phyloP scores from a whole-genome alignment of 2,797 vertebrate species.

The Paguma larvata region DNA sequence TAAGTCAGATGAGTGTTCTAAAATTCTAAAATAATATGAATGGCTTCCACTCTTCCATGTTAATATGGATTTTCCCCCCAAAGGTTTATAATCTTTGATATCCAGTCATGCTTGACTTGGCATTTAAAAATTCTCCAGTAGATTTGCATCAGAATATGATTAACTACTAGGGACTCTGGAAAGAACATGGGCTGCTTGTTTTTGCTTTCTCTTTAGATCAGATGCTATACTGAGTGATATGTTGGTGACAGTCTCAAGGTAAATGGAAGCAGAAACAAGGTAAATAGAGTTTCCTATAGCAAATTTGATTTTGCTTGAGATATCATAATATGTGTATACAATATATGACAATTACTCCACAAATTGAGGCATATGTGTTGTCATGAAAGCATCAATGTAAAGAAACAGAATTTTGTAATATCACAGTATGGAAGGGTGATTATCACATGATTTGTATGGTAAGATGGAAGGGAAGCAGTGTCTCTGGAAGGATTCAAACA shows the following conservation, averaged over 20 bases:
- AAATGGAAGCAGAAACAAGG: not conserved
- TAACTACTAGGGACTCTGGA: not conserved
- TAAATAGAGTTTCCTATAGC: not conserved
- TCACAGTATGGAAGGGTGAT: too few species aligned
- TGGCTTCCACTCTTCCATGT: not conserved
- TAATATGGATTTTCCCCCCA: not conserved
- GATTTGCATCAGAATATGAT: conserved; percentile 33
- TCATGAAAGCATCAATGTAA: not conserved
- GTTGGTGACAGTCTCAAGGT: not conserved
- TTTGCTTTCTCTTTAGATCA: conserved; percentile 39
- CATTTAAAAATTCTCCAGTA: conserved; percentile 45
- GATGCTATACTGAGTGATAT: not conserved
- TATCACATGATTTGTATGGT: not conserved
- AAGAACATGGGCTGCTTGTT: not conserved
- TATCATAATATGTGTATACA: not conserved
- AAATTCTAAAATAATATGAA: conserved; percentile 64
- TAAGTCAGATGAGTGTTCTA: conserved; percentile 8
- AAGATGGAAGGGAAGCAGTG: not conserved
- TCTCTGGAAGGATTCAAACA: not conserved
- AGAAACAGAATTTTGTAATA: not conserved
- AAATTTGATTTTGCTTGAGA: not conserved
- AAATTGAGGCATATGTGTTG: not conserved
- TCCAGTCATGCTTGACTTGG: conserved; percentile 20
- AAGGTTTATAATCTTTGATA: conserved; percentile 45
- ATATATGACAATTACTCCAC: not conserved